Conservation (phyloP, 2,113 vertebrate genomes). For the Steatornis caripensis region DNA sequence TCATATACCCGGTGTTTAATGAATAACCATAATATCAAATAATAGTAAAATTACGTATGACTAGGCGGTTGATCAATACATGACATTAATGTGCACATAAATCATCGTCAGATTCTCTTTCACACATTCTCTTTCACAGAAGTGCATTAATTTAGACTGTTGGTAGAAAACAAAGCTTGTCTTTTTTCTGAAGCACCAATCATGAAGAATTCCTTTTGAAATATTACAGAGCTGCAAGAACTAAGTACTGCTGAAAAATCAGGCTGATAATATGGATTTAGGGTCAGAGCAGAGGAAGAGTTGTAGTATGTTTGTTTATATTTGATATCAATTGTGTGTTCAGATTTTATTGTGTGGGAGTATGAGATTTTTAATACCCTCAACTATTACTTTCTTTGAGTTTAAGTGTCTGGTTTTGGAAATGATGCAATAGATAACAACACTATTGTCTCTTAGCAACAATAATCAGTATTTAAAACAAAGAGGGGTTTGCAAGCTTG, state of each 20-base stretch:
- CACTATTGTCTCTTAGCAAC: slow-evolving; percentile 20
- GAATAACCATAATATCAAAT: background rate
- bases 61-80: background rate
- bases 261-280: background rate
- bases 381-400: background rate
- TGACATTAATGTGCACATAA: background rate
- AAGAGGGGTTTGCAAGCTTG: background rate
- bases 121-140: background rate
- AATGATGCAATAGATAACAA: background rate
- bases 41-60: background rate
- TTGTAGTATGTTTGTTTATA: background rate
- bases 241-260: background rate
- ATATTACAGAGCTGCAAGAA: background rate
- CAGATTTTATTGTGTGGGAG: background rate
- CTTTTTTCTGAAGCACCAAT: background rate
- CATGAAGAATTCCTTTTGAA: background rate
- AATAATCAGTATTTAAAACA: background rate
- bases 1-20: background rate
- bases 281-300: background rate
- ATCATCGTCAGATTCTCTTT: background rate
- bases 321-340: background rate
- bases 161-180: background rate
- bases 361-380: background rate
- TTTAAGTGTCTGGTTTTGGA: background rate
- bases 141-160: background rate